Evolutionary conservation across 23 tunicate genomes (phyloP), one percentile per base, ranked within the genome.

Genomic region (Diplosoma virens): DNA sequence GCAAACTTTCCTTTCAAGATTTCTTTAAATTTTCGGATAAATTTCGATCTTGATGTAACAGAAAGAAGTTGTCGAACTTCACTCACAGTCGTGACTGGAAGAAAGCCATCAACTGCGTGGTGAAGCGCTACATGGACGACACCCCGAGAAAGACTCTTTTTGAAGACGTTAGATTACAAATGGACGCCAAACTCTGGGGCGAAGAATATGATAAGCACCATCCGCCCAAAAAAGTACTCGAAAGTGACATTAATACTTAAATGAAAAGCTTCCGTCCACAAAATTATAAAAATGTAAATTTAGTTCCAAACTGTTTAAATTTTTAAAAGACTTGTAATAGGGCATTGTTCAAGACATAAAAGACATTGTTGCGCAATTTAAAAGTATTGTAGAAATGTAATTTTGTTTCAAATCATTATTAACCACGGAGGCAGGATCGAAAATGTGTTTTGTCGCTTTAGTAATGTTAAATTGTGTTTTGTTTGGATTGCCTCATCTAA

Each of bases 131-230:
- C 81, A 81, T 94, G 95, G 84, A 69, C 20, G 37, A 29, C 23
- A 78, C 71, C 24, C 82, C 86, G 2, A 67, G 78, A 31, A 87
- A 88, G 48, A 75, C 82, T 2, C 59, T 90, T 6, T 94, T 56
- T 33, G 99, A 94, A 37, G 99, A 94, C 41, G 94, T 94, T 0
- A 36, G 90, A 32, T 55, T 94, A 30, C 99, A 94, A 75, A 94
- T 94, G 99, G 99, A 94, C 48, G 99, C 99, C 20, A 94, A 94
- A 55, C 73, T 94, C 18, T 94, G 99, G 99, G 99, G 95, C 11
- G 84, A 83, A 70, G 95, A 87, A 37, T 94, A 74, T 60, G 67
- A 94, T 67, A 82, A 87, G 33, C 99, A 88, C 47, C 93, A 87
- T 33, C 99, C 99, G 16, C 99, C 99, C 1, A 94, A 94, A 58